Evolutionary conservation across 2,113 vertebrate genomes (phyloP), one percentile per base, ranked within the genome.

Genomic region (Syngnathus scovelli): DNA sequence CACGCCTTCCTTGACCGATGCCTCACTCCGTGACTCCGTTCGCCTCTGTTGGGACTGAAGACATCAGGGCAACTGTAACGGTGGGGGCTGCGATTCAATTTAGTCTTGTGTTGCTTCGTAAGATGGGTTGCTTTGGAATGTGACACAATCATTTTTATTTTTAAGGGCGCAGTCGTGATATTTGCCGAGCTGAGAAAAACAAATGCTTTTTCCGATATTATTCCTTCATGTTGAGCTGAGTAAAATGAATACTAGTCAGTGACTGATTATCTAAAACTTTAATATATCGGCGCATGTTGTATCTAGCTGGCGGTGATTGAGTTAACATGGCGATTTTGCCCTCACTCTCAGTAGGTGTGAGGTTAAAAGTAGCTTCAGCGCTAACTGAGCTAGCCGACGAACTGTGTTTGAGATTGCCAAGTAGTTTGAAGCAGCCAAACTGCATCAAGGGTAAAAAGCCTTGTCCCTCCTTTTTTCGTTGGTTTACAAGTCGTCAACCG

Each of bases 381-480:
- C 79, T 79, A 75, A 75, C 83, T 77, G 83, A 81, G 84, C 80
- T 64, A 74, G 76, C 76, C 69, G 81, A 86, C 76, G 74, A 83
- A 84, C 79, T 78, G 82, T 84, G 76, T 71, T 70, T 72, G 71
- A 79, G 72, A 64, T 83, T 85, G 81, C 84, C 83, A 85, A 84
- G 86, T 74, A 79, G 70, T 78, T 88, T 76, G 78, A 80, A 70
- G 27, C 80, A 84, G 75, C 78, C 85, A 85, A 89, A 90, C 90
- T 90, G 90, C 83, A 76, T 86, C 83, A 89, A 89, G 86, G 88
- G 83, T 86, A 86, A 83, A 83, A 68, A 43, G 41, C 41, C 41
- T 68, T 74, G 77, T 81, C 77, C 52, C 18, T 38, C 77, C 52
- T 16, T 27, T 64, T 71, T 68, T 61, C 48, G 38, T 69, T 36